These are phyloP conservation scores for Chloroceryle amazona DNA, from an alignment of 2,797 vertebrate species.

Conservation along the genomic window DNA sequence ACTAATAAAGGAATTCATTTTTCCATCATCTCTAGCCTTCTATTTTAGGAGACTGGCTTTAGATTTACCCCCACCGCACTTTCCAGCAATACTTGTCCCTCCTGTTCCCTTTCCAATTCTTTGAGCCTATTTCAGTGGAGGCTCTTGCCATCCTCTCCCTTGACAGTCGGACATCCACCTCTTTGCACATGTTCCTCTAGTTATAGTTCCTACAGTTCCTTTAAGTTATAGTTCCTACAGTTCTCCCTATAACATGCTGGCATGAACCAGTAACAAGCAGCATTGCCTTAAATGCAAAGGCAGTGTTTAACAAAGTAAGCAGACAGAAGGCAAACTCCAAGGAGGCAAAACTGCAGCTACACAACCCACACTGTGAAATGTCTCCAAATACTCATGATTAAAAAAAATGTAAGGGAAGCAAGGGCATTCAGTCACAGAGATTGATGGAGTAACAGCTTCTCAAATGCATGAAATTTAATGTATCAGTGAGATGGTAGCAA, in stretches of 20 bases:
- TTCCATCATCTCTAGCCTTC: neutral
- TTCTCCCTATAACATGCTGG: neutral
- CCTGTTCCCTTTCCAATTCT: neutral
- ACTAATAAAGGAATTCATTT: conserved; percentile 20
- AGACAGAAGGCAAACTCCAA: neutral
- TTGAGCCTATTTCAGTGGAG: neutral
- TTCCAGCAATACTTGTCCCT: neutral
- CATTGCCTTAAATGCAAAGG: neutral
- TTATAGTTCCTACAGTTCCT: neutral
- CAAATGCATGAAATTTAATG: conserved; percentile 8
- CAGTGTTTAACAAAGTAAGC: neutral
- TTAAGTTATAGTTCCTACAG: neutral
- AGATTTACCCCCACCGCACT: neutral
- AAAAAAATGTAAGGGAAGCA: conserved; percentile 14
- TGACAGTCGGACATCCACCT: neutral
- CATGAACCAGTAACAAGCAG: neutral
- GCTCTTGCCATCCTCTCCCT: neutral
- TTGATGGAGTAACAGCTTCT: conserved; percentile 25
- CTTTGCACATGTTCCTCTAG: neutral
- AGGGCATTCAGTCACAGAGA: neutral
- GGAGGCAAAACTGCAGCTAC: neutral
- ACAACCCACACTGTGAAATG: neutral
- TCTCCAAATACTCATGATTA: conserved; percentile 8
- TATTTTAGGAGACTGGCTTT: neutral
- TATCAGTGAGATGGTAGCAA: conserved; percentile 24